phyloP scores from a whole-genome alignment of 2,113 vertebrate genomes.

The Cinclus mexicanus region DNA sequence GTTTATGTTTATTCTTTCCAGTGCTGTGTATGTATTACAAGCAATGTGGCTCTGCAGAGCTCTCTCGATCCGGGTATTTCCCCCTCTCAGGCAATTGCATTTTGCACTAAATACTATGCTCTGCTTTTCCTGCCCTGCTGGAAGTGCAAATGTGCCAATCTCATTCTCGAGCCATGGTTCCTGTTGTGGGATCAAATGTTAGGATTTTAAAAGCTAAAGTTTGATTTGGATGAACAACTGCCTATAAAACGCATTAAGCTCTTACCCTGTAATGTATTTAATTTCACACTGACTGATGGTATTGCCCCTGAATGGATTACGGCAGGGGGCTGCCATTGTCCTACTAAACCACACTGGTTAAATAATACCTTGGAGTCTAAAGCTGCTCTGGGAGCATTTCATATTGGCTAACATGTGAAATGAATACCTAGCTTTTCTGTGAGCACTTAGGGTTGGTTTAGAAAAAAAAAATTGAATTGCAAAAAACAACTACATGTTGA shows the following conservation, averaged over 20 bases:
- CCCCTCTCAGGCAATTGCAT: slow-evolving; percentile 30
- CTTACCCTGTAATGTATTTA: slow-evolving; percentile 93
- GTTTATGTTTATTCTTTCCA: background rate
- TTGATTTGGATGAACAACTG: slow-evolving; percentile 96
- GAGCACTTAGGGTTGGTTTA: slow-evolving; percentile 42
- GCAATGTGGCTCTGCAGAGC: slow-evolving; percentile 17
- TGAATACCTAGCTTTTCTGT: slow-evolving; percentile 66
- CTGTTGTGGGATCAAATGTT: slow-evolving; percentile 90
- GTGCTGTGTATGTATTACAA: background rate
- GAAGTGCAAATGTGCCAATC: slow-evolving; percentile 63
- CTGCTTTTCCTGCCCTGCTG: slow-evolving; percentile 57
- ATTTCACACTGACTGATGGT: slow-evolving; percentile 93
- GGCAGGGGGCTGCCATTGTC: slow-evolving; percentile 77
- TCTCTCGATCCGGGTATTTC: slow-evolving; percentile 39
- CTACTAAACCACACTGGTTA: slow-evolving; percentile 74
- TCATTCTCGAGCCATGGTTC: slow-evolving; percentile 75
- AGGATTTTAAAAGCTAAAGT: slow-evolving; percentile 89
- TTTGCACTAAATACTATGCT: slow-evolving; percentile 38
- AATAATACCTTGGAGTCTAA: slow-evolving; percentile 73
- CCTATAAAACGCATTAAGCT: slow-evolving; percentile 92
- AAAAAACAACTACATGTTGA: background rate
- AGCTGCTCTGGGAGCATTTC: slow-evolving; percentile 67
- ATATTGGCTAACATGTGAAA: slow-evolving; percentile 66
- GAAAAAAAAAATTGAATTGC: background rate
- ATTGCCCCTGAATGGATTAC: slow-evolving; percentile 85